A percentile compares a stretch with the other conserved stretches of the same genome.
Conservation (phyloP, 2,888 invertebrate species). For the Leptothorax acervorum region DNA sequence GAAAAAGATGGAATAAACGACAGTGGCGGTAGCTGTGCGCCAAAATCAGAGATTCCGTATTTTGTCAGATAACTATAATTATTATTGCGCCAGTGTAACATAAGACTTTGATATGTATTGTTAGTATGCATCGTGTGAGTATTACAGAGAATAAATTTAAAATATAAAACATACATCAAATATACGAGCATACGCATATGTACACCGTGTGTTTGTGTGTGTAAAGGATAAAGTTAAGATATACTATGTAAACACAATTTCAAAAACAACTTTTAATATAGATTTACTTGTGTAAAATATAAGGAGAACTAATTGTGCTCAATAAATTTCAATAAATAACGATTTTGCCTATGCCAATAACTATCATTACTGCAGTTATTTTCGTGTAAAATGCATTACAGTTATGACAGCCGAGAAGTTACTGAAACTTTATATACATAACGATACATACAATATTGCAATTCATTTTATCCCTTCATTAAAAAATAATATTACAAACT, state of each 20-base stretch:
- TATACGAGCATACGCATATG: constrained; percentile 71
- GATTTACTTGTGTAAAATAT: constrained; percentile 79
- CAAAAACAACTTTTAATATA: constrained; percentile 79
- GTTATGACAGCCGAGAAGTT: neutral
- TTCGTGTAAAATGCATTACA: constrained; percentile 67
- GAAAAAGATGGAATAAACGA: constrained; percentile 17
- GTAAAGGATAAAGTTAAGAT: constrained; percentile 75
- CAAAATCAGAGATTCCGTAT: constrained; percentile 76
- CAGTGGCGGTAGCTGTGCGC: constrained; percentile 37
- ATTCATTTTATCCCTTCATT: no score
- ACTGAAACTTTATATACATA: neutral
- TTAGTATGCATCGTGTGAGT: constrained; percentile 74
- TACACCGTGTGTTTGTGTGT: constrained; percentile 71
- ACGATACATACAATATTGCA: no score
- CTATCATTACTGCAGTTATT: constrained; percentile 73
- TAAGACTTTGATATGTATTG: constrained; percentile 76
- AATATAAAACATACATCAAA: constrained; percentile 74
- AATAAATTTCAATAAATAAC: constrained; percentile 83
- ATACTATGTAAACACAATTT: constrained; percentile 75
- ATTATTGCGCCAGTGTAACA: constrained; percentile 74
- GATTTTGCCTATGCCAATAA: constrained; percentile 82
- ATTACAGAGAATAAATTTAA: constrained; percentile 74
- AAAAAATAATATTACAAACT: no score
- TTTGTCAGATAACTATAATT: constrained; percentile 77
- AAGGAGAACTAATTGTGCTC: constrained; percentile 81